A percentile compares a stretch with the other conserved stretches of the same genome.
Evolutionary conservation across 1,140 invertebrate species (phyloP).

Genomic region (Teleopsis dalmanni): DNA sequence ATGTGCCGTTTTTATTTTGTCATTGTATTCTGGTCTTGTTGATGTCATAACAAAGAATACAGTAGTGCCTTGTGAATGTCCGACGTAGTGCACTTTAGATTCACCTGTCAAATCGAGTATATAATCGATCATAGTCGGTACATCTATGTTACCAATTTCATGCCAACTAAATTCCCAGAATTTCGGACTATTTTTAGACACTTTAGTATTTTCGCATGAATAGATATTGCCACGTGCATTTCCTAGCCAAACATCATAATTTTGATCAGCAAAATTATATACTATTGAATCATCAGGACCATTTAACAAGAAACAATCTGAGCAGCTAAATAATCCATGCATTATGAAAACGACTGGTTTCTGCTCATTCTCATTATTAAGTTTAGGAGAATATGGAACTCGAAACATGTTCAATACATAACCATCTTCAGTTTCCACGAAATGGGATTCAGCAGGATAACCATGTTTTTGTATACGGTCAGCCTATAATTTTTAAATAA

Average conservation of each 20-base stretch:
- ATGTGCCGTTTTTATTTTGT: slow-evolving; percentile 48
- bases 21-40: slow-evolving; percentile 51
- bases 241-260: slow-evolving; percentile 61
- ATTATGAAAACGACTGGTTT: slow-evolving; percentile 56
- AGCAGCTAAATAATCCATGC: slow-evolving; percentile 69
- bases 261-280: slow-evolving; percentile 57
- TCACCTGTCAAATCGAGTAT: slow-evolving; percentile 52
- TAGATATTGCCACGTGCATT: slow-evolving; percentile 61
- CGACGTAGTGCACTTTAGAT: slow-evolving; percentile 54
- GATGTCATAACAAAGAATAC: slow-evolving; percentile 50
- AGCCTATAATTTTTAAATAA: slow-evolving; percentile 18
- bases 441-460: slow-evolving; percentile 52
- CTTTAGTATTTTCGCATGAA: slow-evolving; percentile 50
- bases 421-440: slow-evolving; percentile 47
- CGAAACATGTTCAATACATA: slow-evolving; percentile 50
- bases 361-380: slow-evolving; percentile 22
- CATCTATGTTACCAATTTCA: slow-evolving; percentile 61
- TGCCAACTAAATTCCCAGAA: slow-evolving; percentile 59
- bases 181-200: slow-evolving; percentile 48
- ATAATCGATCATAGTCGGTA: slow-evolving; percentile 62
- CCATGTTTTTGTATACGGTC: slow-evolving; percentile 36
- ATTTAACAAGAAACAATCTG: slow-evolving; percentile 65
- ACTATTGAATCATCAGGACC: slow-evolving; percentile 52
- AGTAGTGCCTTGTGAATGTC: slow-evolving; percentile 56
- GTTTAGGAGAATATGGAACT: slow-evolving; percentile 41